A percentile compares a stretch with the other conserved stretches of the same genome.
These are phyloP conservation scores for Aphelinus atriplicis DNA, from an alignment of 1,140 invertebrate genomes.

Conservation along the genomic window DNA sequence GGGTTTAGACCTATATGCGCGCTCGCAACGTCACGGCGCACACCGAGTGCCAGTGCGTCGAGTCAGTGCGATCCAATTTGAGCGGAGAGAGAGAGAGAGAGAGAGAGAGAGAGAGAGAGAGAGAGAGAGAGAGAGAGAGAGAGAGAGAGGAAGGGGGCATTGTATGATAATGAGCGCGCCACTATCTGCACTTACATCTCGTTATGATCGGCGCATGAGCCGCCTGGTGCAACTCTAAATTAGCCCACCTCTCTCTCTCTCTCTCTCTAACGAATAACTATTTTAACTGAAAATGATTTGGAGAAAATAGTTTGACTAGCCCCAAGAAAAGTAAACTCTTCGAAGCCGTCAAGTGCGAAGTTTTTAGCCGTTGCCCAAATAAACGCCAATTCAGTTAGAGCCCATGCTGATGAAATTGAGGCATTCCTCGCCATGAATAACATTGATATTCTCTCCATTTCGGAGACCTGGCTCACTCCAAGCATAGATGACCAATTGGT, in stretches of 20 bases:
- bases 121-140: background rate
- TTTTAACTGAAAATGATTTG: background rate
- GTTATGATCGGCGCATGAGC: conserved; percentile 41
- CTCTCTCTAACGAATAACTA: background rate
- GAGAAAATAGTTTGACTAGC: background rate
- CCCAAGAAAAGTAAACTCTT: background rate
- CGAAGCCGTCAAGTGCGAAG: too few species aligned
- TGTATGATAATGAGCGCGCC: conserved; percentile 60
- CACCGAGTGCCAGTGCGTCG: conserved; percentile 47
- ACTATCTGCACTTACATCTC: conserved; percentile 54
- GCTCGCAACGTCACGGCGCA: conserved; percentile 47
- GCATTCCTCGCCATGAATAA: background rate
- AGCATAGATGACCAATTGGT: background rate
- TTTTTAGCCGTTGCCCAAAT: background rate
- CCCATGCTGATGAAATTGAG: background rate
- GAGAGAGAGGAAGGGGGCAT: background rate
- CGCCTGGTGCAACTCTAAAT: background rate
- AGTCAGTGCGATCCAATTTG: conserved; percentile 55
- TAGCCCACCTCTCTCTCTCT: too few species aligned
- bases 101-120: background rate
- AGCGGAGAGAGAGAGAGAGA: background rate
- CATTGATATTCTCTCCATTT: too few species aligned
- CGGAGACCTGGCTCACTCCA: conserved; percentile 1
- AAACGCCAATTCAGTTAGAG: background rate
- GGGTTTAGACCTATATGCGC: conserved; percentile 10